Evolutionary conservation across 2,888 invertebrate species (phyloP).

Genomic region (Heliconius hortense): DNA sequence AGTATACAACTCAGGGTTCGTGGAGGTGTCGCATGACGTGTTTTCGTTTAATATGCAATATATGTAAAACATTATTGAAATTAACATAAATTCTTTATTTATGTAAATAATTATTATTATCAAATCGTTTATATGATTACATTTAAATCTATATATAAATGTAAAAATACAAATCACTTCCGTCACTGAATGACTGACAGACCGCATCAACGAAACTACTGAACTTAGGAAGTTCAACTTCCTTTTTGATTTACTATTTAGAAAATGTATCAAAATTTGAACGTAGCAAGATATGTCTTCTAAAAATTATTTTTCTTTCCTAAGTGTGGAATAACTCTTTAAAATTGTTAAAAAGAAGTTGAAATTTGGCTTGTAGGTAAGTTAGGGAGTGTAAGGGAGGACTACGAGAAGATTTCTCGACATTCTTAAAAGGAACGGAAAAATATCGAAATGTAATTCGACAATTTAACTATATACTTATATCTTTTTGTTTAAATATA

Average conservation of each 20-base stretch:
- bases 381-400: not conserved
- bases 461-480: not conserved
- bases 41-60: not conserved
- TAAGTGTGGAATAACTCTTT: no score
- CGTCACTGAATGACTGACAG: no score
- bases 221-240: no score
- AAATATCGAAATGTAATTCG: no score
- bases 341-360: no score
- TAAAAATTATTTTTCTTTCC: no score
- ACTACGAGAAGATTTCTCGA: not conserved
- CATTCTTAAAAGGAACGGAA: not conserved
- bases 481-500: not conserved
- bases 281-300: no score
- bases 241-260: no score
- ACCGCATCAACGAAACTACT: no score
- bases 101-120: not conserved
- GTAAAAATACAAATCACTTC: not conserved
- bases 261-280: no score
- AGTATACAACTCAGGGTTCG: not conserved
- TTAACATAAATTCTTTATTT: not conserved
- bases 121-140: not conserved
- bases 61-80: not conserved
- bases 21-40: not conserved
- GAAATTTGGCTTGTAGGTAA: not conserved
- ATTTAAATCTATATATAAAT: not conserved